A percentile compares a stretch with the other conserved stretches of the same genome.
These are phyloP conservation scores for Hyposoter dolosus DNA, from an alignment of 2,888 invertebrate genomes.

Conservation along the genomic window DNA sequence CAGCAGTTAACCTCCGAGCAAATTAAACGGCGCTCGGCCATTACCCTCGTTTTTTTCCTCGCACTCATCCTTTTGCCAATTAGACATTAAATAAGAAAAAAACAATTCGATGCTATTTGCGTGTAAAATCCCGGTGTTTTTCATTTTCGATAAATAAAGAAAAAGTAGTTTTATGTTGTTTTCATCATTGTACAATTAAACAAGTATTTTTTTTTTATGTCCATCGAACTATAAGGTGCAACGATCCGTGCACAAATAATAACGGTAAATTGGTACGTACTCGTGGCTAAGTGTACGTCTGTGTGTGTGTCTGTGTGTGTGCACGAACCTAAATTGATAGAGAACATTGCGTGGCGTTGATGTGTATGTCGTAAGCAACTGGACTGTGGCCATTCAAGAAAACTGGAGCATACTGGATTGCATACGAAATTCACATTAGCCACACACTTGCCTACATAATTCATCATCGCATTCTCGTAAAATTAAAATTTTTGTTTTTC, in stretches of 20 bases:
- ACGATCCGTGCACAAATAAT: slow-evolving; percentile 47
- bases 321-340: slow-evolving; percentile 47
- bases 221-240: slow-evolving; percentile 32
- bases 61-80: background rate
- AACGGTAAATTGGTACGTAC: slow-evolving; percentile 52
- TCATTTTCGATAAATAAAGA: background rate
- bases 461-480: slow-evolving; percentile 40
- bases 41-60: slow-evolving; percentile 49
- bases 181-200: background rate
- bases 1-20: slow-evolving; percentile 55
- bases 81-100: background rate
- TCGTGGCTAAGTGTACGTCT: background rate
- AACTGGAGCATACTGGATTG: slow-evolving; percentile 70
- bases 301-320: background rate
- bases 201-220: slow-evolving; percentile 6
- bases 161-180: background rate
- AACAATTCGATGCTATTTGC: background rate
- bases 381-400: slow-evolving; percentile 71
- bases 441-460: slow-evolving; percentile 2
- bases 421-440: slow-evolving; percentile 57
- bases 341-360: slow-evolving; percentile 57
- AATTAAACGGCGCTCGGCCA: slow-evolving; percentile 67
- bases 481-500: slow-evolving; percentile 14
- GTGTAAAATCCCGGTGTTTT: background rate
- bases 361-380: slow-evolving; percentile 68